A percentile compares a stretch with the other conserved stretches of the same genome.
Conservation (phyloP, 2,797 vertebrate species). For the Esox lucius region DNA sequence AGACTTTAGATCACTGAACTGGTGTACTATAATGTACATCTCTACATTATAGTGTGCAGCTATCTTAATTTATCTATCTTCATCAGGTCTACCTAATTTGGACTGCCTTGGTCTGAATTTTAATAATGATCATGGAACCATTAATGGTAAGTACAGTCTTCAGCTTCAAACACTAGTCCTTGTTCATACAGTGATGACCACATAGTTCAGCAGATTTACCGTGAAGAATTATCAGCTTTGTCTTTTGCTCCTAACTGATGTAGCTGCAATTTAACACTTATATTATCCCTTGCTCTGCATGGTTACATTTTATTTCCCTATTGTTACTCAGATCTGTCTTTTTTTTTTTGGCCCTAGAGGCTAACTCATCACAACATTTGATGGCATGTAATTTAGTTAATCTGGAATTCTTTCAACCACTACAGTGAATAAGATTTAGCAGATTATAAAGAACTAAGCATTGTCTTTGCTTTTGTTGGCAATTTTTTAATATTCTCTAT, state of each 20-base stretch:
- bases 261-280: not conserved
- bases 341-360: not conserved
- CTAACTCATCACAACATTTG: not conserved
- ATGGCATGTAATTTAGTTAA: not conserved
- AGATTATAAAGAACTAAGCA: slow-evolving; percentile 1
- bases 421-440: slow-evolving; percentile 9
- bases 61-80: not conserved
- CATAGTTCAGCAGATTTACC: slow-evolving; percentile 15
- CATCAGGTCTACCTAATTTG: not conserved
- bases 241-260: slow-evolving; percentile 14
- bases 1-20: slow-evolving; percentile 79
- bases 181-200: slow-evolving; percentile 3
- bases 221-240: slow-evolving; percentile 7
- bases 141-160: not conserved
- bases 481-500: too few relatives aligned
- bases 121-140: too few relatives aligned
- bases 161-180: not conserved
- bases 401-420: not conserved
- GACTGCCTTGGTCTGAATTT: not conserved
- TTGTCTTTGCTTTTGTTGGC: slow-evolving; percentile 8
- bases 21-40: slow-evolving; percentile 41
- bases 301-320: not conserved
- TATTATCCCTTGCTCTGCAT: not conserved
- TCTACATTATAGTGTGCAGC: not conserved
- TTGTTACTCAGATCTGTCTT: not conserved